Evolutionary conservation across 2,113 vertebrate species (phyloP), one percentile per base, ranked within the genome.

Genomic region (Ophiodon elongatus): DNA sequence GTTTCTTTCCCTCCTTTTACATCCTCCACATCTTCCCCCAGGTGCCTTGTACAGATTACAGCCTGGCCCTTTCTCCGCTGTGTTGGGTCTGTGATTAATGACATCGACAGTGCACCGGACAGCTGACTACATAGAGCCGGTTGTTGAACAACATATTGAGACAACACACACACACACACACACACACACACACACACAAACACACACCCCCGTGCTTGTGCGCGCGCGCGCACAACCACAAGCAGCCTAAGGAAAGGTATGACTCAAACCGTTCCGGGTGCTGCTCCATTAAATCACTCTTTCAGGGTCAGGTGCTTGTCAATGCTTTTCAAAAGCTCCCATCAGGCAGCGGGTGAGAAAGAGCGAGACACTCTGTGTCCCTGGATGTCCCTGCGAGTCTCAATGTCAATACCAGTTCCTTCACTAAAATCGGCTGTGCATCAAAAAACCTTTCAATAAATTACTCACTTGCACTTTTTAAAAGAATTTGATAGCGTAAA

Each of bases 61-160:
- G 72, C 78, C 60, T 62, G 60, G 72, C 73, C 62, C 85, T 74
- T 8, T 75, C 4, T 72, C 75, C 43, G 73, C 91, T 29, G 83
- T 80, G 89, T 92, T 93, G 85, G 83, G 54, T 79, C 82, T 84
- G 90, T 94, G 92, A 94, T 94, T 94, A 91, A 94, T 94, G 92
- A 91, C 86, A 90, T 52, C 73, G 56, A 82, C 82, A 86, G 84
- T 72, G 83, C 88, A 73, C 88, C 37, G 85, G 93, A 93, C 93
- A 93, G 91, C 90, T 90, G 90, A 92, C 91, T 93, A 87, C 91
- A 91, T 85, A 77, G 80, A 90, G 89, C 89, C 83, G 86, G 82
- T 79, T 94, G 92, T 93, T 87, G 72, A 91, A 94, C 93, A 93
- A 91, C 87, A 90, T 82, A 87, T 81, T 85, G 86, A 88, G 84